phyloP scores from a whole-genome alignment of 2,797 vertebrate species.

The Percopsis omiscomaycus region DNA sequence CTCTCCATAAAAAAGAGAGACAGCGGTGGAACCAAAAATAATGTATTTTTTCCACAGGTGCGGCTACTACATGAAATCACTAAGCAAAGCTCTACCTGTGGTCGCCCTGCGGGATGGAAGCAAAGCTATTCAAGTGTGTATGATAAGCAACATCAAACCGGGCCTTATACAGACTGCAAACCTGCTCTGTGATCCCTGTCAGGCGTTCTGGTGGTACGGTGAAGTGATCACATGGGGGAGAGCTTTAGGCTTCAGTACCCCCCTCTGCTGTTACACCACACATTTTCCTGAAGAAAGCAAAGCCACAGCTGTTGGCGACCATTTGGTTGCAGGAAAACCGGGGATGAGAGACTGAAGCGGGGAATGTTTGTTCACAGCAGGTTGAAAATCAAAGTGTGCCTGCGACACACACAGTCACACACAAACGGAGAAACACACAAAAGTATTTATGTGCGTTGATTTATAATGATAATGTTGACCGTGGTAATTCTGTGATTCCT shows the following conservation, averaged over 20 bases:
- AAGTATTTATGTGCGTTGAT: background rate
- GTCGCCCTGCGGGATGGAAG: slow-evolving; percentile 34
- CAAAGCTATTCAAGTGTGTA: slow-evolving; percentile 29
- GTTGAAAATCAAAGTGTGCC: slow-evolving; percentile 3
- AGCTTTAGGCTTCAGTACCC: slow-evolving; percentile 9
- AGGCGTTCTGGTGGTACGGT: slow-evolving; percentile 27
- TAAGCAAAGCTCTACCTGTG: background rate
- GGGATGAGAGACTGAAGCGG: background rate
- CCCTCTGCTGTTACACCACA: background rate
- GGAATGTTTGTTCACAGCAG: slow-evolving; percentile 5
- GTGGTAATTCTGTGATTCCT: background rate
- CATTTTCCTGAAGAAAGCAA: slow-evolving; percentile 7
- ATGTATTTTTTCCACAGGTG: slow-evolving; percentile 5
- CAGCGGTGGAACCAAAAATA: too few species aligned
- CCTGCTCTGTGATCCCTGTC: slow-evolving; percentile 39
- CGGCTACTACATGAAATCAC: background rate
- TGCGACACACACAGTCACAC: background rate
- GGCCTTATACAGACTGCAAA: slow-evolving; percentile 22
- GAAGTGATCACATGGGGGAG: slow-evolving; percentile 47
- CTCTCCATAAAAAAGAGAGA: too few species aligned
- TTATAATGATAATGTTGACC: background rate
- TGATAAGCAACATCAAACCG: slow-evolving; percentile 55
- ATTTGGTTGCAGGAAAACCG: background rate
- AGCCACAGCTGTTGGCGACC: background rate
- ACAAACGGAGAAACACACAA: background rate